Base-by-base conservation (phyloP, 2,888 invertebrate species). In the Brenthis hecate region DNA sequence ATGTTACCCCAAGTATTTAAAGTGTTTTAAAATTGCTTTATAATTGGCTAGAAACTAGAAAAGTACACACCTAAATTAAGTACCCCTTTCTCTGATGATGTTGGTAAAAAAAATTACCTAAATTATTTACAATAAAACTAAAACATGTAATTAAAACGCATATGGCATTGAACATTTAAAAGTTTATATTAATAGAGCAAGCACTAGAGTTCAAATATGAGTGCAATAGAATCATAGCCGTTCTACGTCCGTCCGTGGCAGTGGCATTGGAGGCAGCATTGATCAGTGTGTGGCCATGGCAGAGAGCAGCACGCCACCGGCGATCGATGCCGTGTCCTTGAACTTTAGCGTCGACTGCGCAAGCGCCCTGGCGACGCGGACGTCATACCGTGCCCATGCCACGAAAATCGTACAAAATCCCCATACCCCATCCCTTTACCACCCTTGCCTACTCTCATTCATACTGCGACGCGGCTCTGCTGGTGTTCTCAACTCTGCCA, bases 311-410 rank as follows among this genome's bases (percentile, higher is more conserved):
- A 73, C 73, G 70, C 79, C 80, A 86, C 85, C 87, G 80, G 43
- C 83, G 84, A 90, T 92, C 91, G 88, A 92, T 91, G 81, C 61
- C 43, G 67, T 82, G 88, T 86, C 92, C 92, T 91, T 92, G 92
- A 92, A 90, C 91, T 84, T 78, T 80, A 73, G 72, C 76, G 73
- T 70, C 69, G 65, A 72, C 72, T 82, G 73, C 81, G 85, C 90
- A 89, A 86, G 88, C 82, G 89, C 85, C 83, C 78, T 75, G 75
- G 73, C 81, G 82, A 83, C 82, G 82, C 86, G 77, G 80, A 90
- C 89, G 92, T 92, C 91, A 91, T 83, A 71, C 77, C 81, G 84
- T 85, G 89, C 80, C 90, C 91, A 85, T 89, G 88, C 88, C 89
- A 85, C 86, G 84, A 85, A 80, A 83, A 86, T 82, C 85, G 84